Evolutionary conservation across 2,113 vertebrate species (phyloP).

Genomic region (Lepidothrix coronata): DNA sequence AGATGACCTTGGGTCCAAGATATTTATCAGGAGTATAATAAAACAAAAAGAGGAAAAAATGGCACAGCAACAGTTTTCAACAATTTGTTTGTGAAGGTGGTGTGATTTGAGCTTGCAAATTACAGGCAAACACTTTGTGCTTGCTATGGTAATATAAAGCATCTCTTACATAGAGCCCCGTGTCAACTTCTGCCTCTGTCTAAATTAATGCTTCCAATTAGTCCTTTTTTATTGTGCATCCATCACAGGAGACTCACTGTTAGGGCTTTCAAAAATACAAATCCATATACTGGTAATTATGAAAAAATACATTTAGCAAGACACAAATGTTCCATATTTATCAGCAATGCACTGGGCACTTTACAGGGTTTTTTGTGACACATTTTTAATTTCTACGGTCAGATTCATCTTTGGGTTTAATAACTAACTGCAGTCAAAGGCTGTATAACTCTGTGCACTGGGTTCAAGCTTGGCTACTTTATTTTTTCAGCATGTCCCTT

Average conservation of each 20-base stretch:
- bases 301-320: constrained; percentile 16
- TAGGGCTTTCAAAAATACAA: constrained; percentile 17
- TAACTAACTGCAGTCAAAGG: neutral
- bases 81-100: neutral
- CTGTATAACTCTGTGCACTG: neutral
- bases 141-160: neutral
- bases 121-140: neutral
- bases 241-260: constrained; percentile 3
- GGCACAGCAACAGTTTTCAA: neutral
- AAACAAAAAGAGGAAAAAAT: neutral
- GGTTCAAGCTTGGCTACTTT: neutral
- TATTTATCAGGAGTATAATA: neutral
- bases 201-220: constrained; percentile 58
- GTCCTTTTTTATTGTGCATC: constrained; percentile 14
- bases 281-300: constrained; percentile 37
- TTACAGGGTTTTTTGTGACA: neutral
- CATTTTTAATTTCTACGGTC: neutral
- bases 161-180: neutral
- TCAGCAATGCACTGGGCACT: neutral
- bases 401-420: neutral
- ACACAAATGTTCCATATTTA: constrained; percentile 11
- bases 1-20: neutral
- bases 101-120: neutral
- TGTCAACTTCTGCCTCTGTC: neutral
- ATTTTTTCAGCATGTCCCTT: neutral